These are phyloP conservation scores for Linnaemya tessellans DNA, from an alignment of 2,888 invertebrate genomes.

Conservation along the genomic window DNA sequence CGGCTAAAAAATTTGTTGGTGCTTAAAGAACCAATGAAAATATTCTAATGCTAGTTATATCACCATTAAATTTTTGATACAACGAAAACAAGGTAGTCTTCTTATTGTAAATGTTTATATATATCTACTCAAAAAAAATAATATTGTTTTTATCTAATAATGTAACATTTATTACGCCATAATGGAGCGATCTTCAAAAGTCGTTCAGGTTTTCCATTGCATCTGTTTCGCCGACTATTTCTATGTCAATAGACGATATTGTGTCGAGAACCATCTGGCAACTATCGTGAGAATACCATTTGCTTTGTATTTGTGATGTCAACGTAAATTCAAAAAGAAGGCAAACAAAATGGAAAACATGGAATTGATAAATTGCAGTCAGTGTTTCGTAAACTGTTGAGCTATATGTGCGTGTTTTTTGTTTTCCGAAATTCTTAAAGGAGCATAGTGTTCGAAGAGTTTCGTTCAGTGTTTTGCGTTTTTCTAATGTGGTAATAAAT, in stretches of 20 bases:
- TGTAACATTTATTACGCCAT: too few relatives aligned
- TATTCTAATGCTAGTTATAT: too few relatives aligned
- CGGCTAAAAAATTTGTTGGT: too few relatives aligned
- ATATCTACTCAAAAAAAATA: too few relatives aligned
- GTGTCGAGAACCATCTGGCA: neutral
- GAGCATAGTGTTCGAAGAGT: constrained; percentile 50
- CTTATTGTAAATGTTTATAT: too few relatives aligned
- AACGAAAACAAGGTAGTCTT: too few relatives aligned
- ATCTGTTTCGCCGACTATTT: neutral
- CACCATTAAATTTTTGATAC: too few relatives aligned
- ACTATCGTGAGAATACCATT: neutral
- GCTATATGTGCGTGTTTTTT: constrained; percentile 60
- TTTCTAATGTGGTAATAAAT: constrained; percentile 12
- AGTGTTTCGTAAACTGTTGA: constrained; percentile 74
- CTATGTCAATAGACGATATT: neutral
- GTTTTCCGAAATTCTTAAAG: constrained; percentile 33
- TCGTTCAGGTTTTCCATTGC: too few relatives aligned
- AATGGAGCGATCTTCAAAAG: too few relatives aligned
- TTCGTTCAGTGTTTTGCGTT: constrained; percentile 39
- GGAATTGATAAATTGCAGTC: constrained; percentile 73
- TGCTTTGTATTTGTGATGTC: constrained; percentile 2
- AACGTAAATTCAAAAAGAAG: constrained; percentile 30
- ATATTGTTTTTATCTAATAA: too few relatives aligned
- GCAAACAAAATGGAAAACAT: constrained; percentile 65
- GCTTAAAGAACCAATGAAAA: too few relatives aligned